Conservation (phyloP, 2,888 invertebrate species). For the Sarcophaga subvicina region DNA sequence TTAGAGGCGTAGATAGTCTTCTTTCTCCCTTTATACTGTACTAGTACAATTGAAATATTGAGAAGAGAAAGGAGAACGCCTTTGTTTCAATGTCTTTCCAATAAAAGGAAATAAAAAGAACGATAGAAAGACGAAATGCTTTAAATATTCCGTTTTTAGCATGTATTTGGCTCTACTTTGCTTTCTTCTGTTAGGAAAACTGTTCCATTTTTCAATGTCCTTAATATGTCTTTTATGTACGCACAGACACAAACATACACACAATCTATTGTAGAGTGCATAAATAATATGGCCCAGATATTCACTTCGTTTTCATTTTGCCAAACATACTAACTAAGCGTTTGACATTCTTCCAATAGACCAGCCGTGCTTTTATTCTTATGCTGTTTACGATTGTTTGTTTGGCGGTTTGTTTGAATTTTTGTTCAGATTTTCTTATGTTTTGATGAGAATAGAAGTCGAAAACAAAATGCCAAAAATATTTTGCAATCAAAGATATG, state of each 20-base stretch:
- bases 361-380: background rate
- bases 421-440: background rate
- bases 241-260: background rate
- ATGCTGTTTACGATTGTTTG: background rate
- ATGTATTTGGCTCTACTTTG: background rate
- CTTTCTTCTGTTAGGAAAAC: slow-evolving; percentile 11
- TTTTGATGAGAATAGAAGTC: background rate
- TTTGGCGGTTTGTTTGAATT: background rate
- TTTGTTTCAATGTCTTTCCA: background rate
- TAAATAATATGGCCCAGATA: slow-evolving; percentile 60
- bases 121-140: background rate
- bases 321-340: background rate
- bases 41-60: background rate
- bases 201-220: slow-evolving; percentile 32
- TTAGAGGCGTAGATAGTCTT: background rate
- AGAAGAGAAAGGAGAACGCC: background rate
- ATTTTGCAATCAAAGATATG: slow-evolving; percentile 48
- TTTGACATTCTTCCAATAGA: background rate
- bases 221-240: slow-evolving; percentile 54
- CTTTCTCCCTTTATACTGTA: background rate
- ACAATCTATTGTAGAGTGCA: slow-evolving; percentile 49
- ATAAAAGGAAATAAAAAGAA: too few species aligned
- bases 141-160: background rate
- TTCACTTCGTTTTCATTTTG: slow-evolving; percentile 26
- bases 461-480: slow-evolving; percentile 43